A percentile compares a stretch with the other conserved stretches of the same genome.
These are phyloP conservation scores for Amniataba percoides DNA, from an alignment of 2,797 vertebrate species.

Conservation along the genomic window DNA sequence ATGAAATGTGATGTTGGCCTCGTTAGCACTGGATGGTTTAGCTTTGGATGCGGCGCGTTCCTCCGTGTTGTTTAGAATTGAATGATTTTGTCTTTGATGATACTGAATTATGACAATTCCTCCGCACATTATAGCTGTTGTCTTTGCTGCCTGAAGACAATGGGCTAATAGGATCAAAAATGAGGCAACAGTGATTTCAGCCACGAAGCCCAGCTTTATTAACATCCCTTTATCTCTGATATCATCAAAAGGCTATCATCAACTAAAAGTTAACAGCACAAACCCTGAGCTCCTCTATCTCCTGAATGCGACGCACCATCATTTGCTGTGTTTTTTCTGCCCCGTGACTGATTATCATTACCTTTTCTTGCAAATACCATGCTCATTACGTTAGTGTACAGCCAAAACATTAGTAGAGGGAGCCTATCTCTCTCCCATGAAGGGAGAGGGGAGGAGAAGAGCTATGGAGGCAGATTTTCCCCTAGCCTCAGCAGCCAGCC, in stretches of 20 bases:
- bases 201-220: conserved; percentile 74
- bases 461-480: conserved; percentile 87
- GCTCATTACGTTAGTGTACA: conserved; percentile 88
- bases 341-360: conserved; percentile 89
- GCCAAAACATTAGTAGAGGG: conserved; percentile 85
- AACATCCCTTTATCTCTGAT: conserved; percentile 81
- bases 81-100: conserved; percentile 45
- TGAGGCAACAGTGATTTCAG: conserved; percentile 71
- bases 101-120: conserved; percentile 55
- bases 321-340: conserved; percentile 80
- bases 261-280: conserved; percentile 84
- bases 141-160: conserved; percentile 71
- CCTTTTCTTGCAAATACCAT: conserved; percentile 90
- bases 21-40: conserved; percentile 30
- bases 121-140: conserved; percentile 58
- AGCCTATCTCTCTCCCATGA: conserved; percentile 86
- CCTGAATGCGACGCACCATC: conserved; percentile 81
- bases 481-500: conserved; percentile 89
- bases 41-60: conserved; percentile 16
- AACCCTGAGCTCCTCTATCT: conserved; percentile 83
- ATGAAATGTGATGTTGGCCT: conserved; percentile 14
- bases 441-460: conserved; percentile 82
- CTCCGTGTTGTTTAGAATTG: conserved; percentile 29
- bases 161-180: conserved; percentile 75
- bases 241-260: conserved; percentile 83